These are phyloP conservation scores for Orientallactaga bullata DNA, from an alignment of 2,113 vertebrate species.

Conservation along the genomic window DNA sequence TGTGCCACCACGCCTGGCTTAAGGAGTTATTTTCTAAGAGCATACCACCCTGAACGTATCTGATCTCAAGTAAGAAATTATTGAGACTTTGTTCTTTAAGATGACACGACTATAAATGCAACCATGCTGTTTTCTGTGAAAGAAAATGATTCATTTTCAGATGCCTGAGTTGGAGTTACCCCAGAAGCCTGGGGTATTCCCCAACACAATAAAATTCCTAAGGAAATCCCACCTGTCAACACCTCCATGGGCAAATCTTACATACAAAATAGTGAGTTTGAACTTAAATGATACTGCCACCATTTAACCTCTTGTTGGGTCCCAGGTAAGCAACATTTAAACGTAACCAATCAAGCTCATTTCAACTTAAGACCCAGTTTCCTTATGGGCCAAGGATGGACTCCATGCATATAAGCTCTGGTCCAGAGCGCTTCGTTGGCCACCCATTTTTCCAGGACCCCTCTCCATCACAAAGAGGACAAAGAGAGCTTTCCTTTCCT, in stretches of 20 bases:
- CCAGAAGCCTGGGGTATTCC: not conserved
- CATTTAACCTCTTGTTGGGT: not conserved
- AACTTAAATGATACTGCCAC: not conserved
- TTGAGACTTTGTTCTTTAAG: constrained; percentile 42
- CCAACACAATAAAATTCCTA: not conserved
- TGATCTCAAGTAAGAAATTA: not conserved
- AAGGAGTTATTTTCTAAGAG: too few relatives aligned
- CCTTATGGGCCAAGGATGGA: too few relatives aligned
- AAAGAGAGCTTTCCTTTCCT: too few relatives aligned
- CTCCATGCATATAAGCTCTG: too few relatives aligned
- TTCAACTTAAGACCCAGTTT: too few relatives aligned
- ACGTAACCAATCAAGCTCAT: too few relatives aligned
- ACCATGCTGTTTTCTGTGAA: constrained; percentile 26
- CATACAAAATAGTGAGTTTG: not conserved
- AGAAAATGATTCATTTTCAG: constrained; percentile 58
- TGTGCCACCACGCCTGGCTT: too few relatives aligned
- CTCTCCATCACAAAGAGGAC: too few relatives aligned
- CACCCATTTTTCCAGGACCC: too few relatives aligned
- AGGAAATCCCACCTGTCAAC: not conserved
- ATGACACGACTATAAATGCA: constrained; percentile 5
- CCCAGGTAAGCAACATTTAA: not conserved
- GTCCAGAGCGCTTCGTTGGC: too few relatives aligned
- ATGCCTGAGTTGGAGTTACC: not conserved
- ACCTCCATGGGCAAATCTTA: not conserved
- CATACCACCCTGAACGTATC: too few relatives aligned